These are phyloP conservation scores for Tupaia chinensis DNA, from an alignment of 2,113 vertebrate species.

Conservation along the genomic window DNA sequence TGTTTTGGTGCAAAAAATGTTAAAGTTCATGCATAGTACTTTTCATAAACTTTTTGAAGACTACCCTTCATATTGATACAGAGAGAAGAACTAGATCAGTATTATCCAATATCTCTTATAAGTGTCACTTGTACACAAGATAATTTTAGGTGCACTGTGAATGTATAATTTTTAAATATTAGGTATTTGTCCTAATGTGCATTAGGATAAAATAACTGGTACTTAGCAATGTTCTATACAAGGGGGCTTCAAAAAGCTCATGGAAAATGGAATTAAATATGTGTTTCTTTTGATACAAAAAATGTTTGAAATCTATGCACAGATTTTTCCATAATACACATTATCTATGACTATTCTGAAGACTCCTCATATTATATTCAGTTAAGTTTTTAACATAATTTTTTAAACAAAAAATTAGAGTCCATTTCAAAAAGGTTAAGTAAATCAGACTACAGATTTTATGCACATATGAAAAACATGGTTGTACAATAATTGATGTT, in stretches of 20 bases:
- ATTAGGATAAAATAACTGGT: background rate
- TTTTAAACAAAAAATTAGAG: background rate
- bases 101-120: background rate
- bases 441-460: background rate
- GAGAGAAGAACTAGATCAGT: background rate
- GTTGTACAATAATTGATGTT: background rate
- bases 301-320: too few species aligned
- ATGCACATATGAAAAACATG: background rate
- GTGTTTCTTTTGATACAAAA: too few species aligned
- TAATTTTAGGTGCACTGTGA: background rate
- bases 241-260: too few species aligned
- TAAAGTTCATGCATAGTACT: too few species aligned
- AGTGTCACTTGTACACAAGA: background rate
- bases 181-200: background rate
- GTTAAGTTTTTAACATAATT: background rate
- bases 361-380: background rate
- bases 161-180: background rate
- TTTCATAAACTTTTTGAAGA: too few species aligned
- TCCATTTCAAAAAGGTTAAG: background rate
- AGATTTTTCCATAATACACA: too few species aligned
- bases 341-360: too few species aligned
- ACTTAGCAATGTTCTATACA: background rate
- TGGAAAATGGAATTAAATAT: too few species aligned
- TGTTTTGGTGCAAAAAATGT: too few species aligned
- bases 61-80: too few species aligned